phyloP scores from a whole-genome alignment of 35 echinoderm and acorn worm species.

The Chiridota heheva region DNA sequence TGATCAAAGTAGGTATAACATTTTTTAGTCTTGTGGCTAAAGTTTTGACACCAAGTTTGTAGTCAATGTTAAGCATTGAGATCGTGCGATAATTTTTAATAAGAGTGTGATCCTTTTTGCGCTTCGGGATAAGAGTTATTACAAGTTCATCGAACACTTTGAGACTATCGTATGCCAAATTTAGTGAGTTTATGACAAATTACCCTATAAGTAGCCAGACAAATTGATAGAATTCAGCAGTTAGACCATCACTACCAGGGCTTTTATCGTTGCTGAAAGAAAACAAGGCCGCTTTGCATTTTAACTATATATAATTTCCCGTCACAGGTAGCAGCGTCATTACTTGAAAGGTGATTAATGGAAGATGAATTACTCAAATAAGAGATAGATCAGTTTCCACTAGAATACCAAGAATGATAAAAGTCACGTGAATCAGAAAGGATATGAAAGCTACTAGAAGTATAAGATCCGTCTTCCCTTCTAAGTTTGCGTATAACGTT shows the following conservation, averaged over 20 bases:
- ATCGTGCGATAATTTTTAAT: background rate
- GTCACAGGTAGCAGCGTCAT: slow-evolving; percentile 20
- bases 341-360: background rate
- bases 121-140: background rate
- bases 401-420: slow-evolving; percentile 5
- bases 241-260: slow-evolving; percentile 3
- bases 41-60: slow-evolving; percentile 11
- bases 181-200: background rate
- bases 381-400: slow-evolving; percentile 19
- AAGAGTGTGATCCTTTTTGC: background rate
- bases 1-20: slow-evolving; percentile 1
- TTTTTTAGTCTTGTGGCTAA: background rate
- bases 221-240: slow-evolving; percentile 1
- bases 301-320: slow-evolving; percentile 1
- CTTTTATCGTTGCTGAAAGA: background rate
- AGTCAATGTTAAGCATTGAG: background rate
- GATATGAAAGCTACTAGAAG: slow-evolving; percentile 7
- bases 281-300: background rate
- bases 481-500: slow-evolving; percentile 13
- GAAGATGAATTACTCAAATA: background rate
- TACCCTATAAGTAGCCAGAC: background rate
- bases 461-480: slow-evolving; percentile 5
- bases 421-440: background rate
- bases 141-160: background rate
- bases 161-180: background rate